These are phyloP conservation scores for Enteromius afrohamiltoni DNA, from an alignment of 2,797 vertebrate genomes.

Conservation along the genomic window DNA sequence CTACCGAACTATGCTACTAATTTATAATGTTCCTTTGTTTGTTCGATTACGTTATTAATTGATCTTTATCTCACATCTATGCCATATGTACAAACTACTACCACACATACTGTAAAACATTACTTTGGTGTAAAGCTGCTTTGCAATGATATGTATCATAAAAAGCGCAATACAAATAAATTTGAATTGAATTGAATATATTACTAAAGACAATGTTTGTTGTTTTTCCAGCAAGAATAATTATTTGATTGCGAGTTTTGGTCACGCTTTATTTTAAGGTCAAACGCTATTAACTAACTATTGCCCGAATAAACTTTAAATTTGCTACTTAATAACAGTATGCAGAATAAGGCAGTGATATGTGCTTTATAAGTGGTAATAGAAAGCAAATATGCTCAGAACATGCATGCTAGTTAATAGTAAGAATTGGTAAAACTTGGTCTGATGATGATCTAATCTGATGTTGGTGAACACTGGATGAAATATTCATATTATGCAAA, in stretches of 20 bases:
- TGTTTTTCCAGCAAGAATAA: background rate
- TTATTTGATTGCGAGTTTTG: background rate
- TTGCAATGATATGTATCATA: too few species aligned
- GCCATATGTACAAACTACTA: too few species aligned
- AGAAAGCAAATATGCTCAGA: background rate
- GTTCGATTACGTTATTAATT: too few species aligned
- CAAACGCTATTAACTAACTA: background rate
- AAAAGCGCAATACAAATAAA: too few species aligned
- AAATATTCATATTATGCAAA: constrained; percentile 10
- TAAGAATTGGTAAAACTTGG: background rate
- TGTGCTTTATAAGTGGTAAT: background rate
- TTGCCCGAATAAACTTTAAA: background rate
- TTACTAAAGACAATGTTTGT: background rate
- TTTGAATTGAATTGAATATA: too few species aligned
- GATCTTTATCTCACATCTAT: too few species aligned
- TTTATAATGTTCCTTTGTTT: too few species aligned
- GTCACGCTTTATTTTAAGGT: background rate
- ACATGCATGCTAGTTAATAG: background rate
- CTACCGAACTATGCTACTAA: too few species aligned
- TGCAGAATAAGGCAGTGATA: background rate
- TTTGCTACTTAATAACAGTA: background rate
- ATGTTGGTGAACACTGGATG: background rate
- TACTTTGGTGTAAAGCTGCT: too few species aligned
- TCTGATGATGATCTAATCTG: background rate
- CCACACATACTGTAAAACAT: too few species aligned